These are phyloP conservation scores for Dryas iulia DNA, from an alignment of 1,140 invertebrate species.

Conservation along the genomic window DNA sequence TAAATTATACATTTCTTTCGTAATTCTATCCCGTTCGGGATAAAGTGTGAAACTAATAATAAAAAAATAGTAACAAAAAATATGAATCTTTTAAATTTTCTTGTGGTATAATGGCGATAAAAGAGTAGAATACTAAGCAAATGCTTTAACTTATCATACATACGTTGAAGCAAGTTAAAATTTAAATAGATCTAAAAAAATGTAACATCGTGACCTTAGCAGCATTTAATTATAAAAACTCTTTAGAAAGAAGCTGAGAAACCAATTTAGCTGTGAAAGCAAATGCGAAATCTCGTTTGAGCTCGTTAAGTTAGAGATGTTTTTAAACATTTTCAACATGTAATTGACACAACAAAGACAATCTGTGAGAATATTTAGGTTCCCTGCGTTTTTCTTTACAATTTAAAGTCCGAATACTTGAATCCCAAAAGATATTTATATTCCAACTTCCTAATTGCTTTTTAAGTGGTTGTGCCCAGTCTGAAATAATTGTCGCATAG, in stretches of 20 bases:
- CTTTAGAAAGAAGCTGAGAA: background rate
- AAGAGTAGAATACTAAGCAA: too few relatives aligned
- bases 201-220: background rate
- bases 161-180: too few relatives aligned
- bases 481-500: slow-evolving; percentile 2
- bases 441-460: slow-evolving; percentile 6
- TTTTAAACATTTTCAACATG: background rate
- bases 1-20: too few relatives aligned
- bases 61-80: too few relatives aligned
- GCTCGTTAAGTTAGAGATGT: background rate
- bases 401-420: slow-evolving; percentile 5
- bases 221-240: background rate
- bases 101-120: too few relatives aligned
- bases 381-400: background rate
- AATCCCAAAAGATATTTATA: background rate
- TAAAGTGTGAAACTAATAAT: too few relatives aligned
- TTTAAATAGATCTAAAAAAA: too few relatives aligned
- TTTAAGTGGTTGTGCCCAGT: slow-evolving; percentile 3
- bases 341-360: background rate
- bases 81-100: too few relatives aligned
- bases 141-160: too few relatives aligned
- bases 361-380: slow-evolving; percentile 6
- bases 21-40: too few relatives aligned
- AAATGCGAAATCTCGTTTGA: background rate
- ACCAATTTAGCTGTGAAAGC: background rate